Percentiles rank a stretch among this genome's conserved stretches.
Evolutionary conservation across 2,797 vertebrate species (phyloP).

Genomic region (Dicrostonyx torquatus): DNA sequence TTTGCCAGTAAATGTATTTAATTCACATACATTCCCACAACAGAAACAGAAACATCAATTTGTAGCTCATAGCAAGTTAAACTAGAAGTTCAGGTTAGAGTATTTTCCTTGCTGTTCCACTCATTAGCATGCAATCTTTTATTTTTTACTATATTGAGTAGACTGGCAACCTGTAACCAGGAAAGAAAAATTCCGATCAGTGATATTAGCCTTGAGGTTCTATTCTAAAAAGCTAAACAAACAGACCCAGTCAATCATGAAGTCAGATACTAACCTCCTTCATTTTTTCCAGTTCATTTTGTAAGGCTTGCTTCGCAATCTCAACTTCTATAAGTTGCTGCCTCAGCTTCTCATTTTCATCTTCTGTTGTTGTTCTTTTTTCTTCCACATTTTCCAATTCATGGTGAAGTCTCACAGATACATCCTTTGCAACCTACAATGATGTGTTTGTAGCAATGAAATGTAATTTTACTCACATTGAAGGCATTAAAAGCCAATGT

Average conservation of each 20-base stretch:
- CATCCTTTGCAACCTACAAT: constrained; percentile 97
- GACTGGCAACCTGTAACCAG: neutral
- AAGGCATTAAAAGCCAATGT: neutral
- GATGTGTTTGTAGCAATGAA: constrained; percentile 72
- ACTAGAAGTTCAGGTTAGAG: neutral
- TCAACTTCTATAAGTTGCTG: constrained; percentile 98
- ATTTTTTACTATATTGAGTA: neutral
- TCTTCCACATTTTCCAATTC: constrained; percentile 99
- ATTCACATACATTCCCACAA: neutral
- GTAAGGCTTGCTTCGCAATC: constrained; percentile 96
- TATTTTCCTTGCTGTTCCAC: neutral
- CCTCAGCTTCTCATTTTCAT: constrained; percentile 97
- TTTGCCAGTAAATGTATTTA: neutral
- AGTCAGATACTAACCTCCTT: constrained; percentile 92
- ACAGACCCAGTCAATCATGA: neutral
- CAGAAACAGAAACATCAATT: neutral
- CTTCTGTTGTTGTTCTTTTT: constrained; percentile 96
- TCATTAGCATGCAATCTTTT: neutral
- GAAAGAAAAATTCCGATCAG: constrained; percentile 35
- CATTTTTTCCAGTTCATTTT: constrained; percentile 96
- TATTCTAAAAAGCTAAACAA: constrained; percentile 19
- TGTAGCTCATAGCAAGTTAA: neutral
- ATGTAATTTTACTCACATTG: neutral
- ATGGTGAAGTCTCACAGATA: constrained; percentile 97
- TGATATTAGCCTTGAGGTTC: neutral